Base-by-base conservation (phyloP, 2,113 vertebrate species). In the Eudyptes chrysolophus region DNA sequence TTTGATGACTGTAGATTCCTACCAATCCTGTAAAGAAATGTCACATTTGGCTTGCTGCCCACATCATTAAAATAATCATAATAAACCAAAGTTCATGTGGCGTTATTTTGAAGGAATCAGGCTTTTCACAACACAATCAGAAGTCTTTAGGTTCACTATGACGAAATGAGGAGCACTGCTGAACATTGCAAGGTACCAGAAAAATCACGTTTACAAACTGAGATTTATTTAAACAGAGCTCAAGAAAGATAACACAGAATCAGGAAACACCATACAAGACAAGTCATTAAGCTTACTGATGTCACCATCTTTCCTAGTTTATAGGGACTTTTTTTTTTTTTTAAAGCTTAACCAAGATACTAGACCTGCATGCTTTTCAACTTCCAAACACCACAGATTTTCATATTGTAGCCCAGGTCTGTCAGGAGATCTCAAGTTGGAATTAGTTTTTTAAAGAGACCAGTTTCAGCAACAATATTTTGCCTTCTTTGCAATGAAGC, bases 1-100 rank as follows among this genome's bases (percentile, higher is more conserved):
- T n/a, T 42, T 48, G 27, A 62, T 58, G 16, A 27, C 36, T 57
- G 4, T 14, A 61, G 36, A 40, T 38, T 89, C 30, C 51, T 30
- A 61, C 11, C 10, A 42, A 24, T 71, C 79, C 77, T 68, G 21
- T n/a, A 62, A 38, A n/a, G 34, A 92, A 79, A 57, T 10, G 19
- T 27, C 57, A 48, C 9, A 7, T 58, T 66, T 66, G 40, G 20
- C 48, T 79, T 62, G 62, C 36, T 83, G 61, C 10, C 61, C 26
- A 15, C 0, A 0, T 32, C 20, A 61, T 3, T 80, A 64, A 76
- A 77, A 78, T 18, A 38, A 65, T 30, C 4, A 2, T 54, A 75
- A 83, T 16, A 71, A 92, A 62, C 7, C 36, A 18, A 79, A 71
- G 36, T 66, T 62, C 2, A 1, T 0, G 0, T 3, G 11, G 40